Base-by-base conservation (phyloP, 2,888 invertebrate species). In the Drosophila emarginata region DNA sequence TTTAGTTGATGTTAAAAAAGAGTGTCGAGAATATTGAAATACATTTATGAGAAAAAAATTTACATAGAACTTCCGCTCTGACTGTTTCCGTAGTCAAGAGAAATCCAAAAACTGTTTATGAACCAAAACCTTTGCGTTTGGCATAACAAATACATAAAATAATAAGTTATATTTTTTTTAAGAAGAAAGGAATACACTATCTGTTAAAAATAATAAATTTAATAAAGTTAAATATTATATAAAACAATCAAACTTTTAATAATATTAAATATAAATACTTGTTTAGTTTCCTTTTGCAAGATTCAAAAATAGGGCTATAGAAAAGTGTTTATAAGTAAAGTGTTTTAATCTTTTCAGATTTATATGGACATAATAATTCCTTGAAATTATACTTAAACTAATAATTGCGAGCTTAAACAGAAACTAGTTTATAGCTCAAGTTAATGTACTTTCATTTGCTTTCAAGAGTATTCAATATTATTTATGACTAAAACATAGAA, bases 401-500 rank as follows among this genome's bases (percentile, higher is more conserved):
- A 26, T 26, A 37, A 28, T 32, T 37, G n/a, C 12, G 0, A 37
- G 7, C 37, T 0, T n/a, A 37, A 4, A 6, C 4, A 37, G n/a
- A 37, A n/a, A 37, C 7, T n/a, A n/a, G 37, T 37, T 37, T 4
- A 37, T 37, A n/a, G 18, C 18, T 18, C 4, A 23, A 52, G 52
- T 52, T 2, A 14, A 26, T 59, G 59, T 28, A 28, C 45, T 14
- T 50, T 45, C 18, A 28, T 11, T 51, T 37, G n/a, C 1, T 26
- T 18, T 2, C 37, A 15, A 56, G 51, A 51, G 39, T 73, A 65
- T 61, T 51, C 54, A 74, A 74, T 53, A 62, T 78, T 80, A 78
- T 88, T 88, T 80, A 83, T 78, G 73, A 80, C 87, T 64, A 71
- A 72, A 80, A 78, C 74, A 78, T 72, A 52, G 61, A 73, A 86